Evolutionary conservation across 2,113 vertebrate species (phyloP).

Genomic region (Dicaeum eximium): DNA sequence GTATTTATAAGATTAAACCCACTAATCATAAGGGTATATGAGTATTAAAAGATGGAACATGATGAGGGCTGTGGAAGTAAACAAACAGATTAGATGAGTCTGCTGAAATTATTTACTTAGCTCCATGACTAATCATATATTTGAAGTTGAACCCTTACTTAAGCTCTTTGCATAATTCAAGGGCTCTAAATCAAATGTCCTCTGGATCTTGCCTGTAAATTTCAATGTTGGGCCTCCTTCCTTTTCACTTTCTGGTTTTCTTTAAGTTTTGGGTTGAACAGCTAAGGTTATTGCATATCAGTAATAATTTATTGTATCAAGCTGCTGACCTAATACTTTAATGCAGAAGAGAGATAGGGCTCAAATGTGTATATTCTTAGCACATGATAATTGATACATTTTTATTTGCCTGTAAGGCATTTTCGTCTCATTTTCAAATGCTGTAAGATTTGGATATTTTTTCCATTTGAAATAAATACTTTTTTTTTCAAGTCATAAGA

Average conservation of each 20-base stretch:
- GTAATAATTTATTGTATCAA: not conserved
- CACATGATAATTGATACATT: not conserved
- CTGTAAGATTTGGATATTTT: not conserved
- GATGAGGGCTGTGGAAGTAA: not conserved
- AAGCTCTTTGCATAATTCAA: not conserved
- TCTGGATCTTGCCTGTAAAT: not conserved
- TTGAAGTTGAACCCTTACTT: not conserved
- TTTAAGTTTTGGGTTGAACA: not conserved
- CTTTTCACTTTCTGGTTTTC: not conserved
- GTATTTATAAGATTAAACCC: not conserved
- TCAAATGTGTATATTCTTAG: not conserved
- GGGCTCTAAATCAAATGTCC: not conserved
- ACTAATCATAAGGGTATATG: not conserved
- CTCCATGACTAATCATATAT: slow-evolving; percentile 57
- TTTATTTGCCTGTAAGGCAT: not conserved
- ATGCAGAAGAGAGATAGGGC: not conserved
- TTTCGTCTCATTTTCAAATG: not conserved
- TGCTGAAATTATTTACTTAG: slow-evolving; percentile 44
- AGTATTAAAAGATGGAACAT: not conserved
- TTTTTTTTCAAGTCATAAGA: not conserved
- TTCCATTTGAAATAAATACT: not conserved
- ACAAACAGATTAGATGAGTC: slow-evolving; percentile 46
- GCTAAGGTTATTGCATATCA: not conserved
- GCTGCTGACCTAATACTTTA: not conserved
- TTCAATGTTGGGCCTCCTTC: not conserved